Percentiles rank a stretch among this genome's conserved stretches.
Conservation (phyloP, 2,888 invertebrate genomes). For the Nineta flava region DNA sequence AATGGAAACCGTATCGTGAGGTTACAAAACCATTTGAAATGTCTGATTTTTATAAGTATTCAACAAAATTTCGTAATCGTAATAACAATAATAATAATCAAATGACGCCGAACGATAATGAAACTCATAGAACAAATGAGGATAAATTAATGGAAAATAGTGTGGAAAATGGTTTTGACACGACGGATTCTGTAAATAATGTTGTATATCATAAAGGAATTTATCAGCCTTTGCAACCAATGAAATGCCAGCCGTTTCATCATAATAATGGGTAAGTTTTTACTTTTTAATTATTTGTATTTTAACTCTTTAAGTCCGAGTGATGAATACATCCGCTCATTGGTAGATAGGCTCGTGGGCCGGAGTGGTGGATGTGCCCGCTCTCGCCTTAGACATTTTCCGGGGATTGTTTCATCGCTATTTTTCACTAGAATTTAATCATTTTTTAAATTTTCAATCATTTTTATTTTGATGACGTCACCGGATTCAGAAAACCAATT, state of each 20-base stretch:
- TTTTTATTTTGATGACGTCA: too few species aligned
- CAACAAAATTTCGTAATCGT: slow-evolving; percentile 70
- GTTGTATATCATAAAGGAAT: slow-evolving; percentile 23
- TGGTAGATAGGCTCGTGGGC: too few species aligned
- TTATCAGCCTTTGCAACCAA: slow-evolving; percentile 32
- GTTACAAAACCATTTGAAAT: slow-evolving; percentile 95
- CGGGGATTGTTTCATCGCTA: too few species aligned
- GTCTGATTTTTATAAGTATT: slow-evolving; percentile 96
- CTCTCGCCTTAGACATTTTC: too few species aligned
- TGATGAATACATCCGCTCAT: too few species aligned
- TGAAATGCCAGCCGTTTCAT: slow-evolving; percentile 29
- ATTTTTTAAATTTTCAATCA: too few species aligned
- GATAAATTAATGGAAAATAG: background rate
- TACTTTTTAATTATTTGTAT: too few species aligned
- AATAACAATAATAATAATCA: slow-evolving; percentile 4
- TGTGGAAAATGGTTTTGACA: background rate
- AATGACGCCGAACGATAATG: background rate
- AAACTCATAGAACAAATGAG: background rate
- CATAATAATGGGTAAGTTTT: background rate
- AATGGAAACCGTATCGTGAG: slow-evolving; percentile 82
- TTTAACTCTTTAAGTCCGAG: too few species aligned
- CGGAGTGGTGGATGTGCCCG: too few species aligned
- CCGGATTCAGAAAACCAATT: too few species aligned
- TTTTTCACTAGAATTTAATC: too few species aligned
- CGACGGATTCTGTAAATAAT: background rate